Evolutionary conservation across 2,113 vertebrate species (phyloP).

Genomic region (Lepisosteus osseus): DNA sequence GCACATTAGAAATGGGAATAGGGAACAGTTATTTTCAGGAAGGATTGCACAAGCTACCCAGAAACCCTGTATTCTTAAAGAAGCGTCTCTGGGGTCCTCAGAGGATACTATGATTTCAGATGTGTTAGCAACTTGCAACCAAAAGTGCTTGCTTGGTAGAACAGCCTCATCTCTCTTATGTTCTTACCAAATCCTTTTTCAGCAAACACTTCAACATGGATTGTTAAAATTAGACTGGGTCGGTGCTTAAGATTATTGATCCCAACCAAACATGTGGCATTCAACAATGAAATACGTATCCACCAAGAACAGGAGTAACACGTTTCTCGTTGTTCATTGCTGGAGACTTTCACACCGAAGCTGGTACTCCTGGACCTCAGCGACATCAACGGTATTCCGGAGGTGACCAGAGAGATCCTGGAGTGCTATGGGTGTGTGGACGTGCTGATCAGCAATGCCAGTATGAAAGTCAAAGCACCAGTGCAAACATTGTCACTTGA

Average conservation of each 20-base stretch:
- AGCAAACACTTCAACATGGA: no score
- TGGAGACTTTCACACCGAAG: conserved; percentile 88
- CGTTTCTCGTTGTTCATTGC: conserved; percentile 35
- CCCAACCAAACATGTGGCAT: not conserved
- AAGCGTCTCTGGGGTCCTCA: no score
- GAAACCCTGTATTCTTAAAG: no score
- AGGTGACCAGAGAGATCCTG: conserved; percentile 77
- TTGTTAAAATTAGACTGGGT: no score
- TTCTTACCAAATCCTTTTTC: no score
- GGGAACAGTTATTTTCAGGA: no score
- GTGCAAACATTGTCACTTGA: conserved; percentile 84
- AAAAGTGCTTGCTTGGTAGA: no score
- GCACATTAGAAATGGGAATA: no score
- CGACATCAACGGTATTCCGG: conserved; percentile 77
- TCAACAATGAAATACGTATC: not conserved
- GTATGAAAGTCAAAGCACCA: conserved; percentile 85
- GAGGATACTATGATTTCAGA: no score
- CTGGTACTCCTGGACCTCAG: conserved; percentile 87
- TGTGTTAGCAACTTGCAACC: no score
- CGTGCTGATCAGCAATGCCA: conserved; percentile 85
- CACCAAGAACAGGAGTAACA: conserved; percentile 5
- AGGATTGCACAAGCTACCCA: no score
- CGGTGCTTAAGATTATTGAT: not conserved
- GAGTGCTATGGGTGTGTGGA: conserved; percentile 92
- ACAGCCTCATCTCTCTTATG: no score